Percentiles rank a stretch among this genome's conserved stretches.
Conservation (phyloP, 2,797 vertebrate genomes). For the Smutsia gigantea region DNA sequence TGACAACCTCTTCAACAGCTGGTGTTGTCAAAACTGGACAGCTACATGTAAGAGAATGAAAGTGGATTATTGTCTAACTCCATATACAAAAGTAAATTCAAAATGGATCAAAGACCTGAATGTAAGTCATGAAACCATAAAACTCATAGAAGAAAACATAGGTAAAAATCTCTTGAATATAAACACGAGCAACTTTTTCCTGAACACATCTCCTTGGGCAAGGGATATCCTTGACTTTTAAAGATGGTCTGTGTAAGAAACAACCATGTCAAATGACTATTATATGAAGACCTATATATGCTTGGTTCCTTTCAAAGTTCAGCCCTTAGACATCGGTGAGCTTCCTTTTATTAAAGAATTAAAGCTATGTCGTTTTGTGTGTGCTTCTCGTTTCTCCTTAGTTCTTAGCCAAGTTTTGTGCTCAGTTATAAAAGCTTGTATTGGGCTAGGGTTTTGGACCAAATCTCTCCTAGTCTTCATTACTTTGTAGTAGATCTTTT, state of each 20-base stretch:
- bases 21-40: too few relatives aligned
- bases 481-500: not conserved
- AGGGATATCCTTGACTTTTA: not conserved
- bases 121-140: too few relatives aligned
- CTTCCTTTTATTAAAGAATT: not conserved
- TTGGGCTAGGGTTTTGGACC: not conserved
- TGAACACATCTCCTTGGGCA: too few relatives aligned
- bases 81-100: too few relatives aligned
- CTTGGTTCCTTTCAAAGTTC: not conserved
- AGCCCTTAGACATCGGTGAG: not conserved
- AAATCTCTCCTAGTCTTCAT: not conserved
- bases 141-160: too few relatives aligned
- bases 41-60: too few relatives aligned
- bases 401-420: not conserved
- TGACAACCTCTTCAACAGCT: too few relatives aligned
- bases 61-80: too few relatives aligned
- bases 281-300: not conserved
- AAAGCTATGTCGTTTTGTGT: not conserved
- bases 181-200: too few relatives aligned
- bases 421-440: not conserved
- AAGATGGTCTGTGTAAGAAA: not conserved
- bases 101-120: too few relatives aligned
- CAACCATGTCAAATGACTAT: not conserved
- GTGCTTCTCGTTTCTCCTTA: not conserved
- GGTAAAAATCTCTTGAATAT: too few relatives aligned